Evolutionary conservation across 2,113 vertebrate species (phyloP), one percentile per base, ranked within the genome.

Genomic region (Edolisoma coerulescens): DNA sequence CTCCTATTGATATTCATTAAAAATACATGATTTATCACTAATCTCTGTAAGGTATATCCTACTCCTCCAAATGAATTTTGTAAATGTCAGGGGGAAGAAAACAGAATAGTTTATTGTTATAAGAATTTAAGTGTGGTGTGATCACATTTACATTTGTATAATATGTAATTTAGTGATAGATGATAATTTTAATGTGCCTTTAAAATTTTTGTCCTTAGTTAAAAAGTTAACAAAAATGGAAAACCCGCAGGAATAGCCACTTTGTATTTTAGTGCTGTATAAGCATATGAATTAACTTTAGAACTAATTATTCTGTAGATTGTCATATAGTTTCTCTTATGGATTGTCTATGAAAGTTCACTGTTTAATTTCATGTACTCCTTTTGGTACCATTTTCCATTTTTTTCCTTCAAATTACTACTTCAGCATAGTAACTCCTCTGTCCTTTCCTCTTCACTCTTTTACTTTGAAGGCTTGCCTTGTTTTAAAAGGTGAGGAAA

Each of bases 1-100:
- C 98, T 98, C 97, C 98, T 98, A 98, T 98, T 99, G 98, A 99
- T 98, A 98, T 99, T 99, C 98, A 99, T 99, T 99, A 98, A 98
- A 99, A 99, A 99, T 98, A 98, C 98, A 98, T 98, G 98, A 99
- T 99, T 99, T 98, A 99, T 99, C 98, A 98, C 98, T 98, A 98
- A 98, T 98, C 98, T 99, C 98, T 98, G 96, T 95, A 98, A 98
- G 98, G 98, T 98, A 98, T 98, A 98, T 97, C 98, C 98, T 97
- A 93, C 97, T 98, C 97, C 97, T 97, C 97, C 97, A 98, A 98
- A 98, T 98, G 98, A 98, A 98, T 98, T 98, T 98, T 97, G 97
- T 97, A 97, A 98, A 97, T 98, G 98, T 98, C 98, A 98, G 94
- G 97, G 97, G 98, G 98, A 97, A 97, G 97, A 98, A 98, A 98